Evolutionary conservation across 2,113 vertebrate species (phyloP).

Genomic region (Oryzias melastigma): DNA sequence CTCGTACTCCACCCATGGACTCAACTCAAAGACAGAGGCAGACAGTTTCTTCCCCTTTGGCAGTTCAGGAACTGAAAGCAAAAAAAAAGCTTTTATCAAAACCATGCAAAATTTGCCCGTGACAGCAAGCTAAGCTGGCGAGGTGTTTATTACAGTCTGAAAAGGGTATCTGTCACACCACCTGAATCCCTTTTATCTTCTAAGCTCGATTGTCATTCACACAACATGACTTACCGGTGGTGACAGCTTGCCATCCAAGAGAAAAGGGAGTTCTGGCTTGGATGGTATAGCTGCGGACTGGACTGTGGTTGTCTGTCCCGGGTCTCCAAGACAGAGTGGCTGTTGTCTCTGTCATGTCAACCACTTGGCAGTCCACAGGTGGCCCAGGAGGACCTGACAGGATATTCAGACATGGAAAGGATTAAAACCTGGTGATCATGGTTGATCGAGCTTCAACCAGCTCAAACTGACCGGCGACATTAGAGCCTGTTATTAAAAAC

Average conservation of each 20-base stretch:
- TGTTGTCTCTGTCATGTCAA: constrained; percentile 87
- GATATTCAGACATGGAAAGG: constrained; percentile 3
- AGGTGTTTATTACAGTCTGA: constrained; percentile 41
- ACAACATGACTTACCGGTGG: constrained; percentile 79
- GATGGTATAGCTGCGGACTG: constrained; percentile 87
- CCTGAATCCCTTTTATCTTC: background rate
- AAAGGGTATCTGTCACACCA: constrained; percentile 10
- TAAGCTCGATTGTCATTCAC: constrained; percentile 5
- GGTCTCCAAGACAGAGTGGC: constrained; percentile 90
- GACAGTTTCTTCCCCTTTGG: constrained; percentile 87
- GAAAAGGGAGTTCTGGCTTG: constrained; percentile 94
- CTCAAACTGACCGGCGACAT: background rate
- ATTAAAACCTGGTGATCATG: background rate
- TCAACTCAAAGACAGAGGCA: constrained; percentile 86
- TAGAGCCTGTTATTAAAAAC: too few species aligned
- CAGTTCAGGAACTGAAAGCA: constrained; percentile 83
- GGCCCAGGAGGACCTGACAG: constrained; percentile 88
- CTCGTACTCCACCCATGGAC: constrained; percentile 95
- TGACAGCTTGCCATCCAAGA: constrained; percentile 93
- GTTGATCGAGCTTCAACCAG: background rate
- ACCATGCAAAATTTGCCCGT: constrained; percentile 22
- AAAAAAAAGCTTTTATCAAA: constrained; percentile 55
- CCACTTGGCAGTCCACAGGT: constrained; percentile 88
- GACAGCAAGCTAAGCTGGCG: constrained; percentile 29
- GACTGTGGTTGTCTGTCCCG: constrained; percentile 91